These are phyloP conservation scores for Cottus gobio DNA, from an alignment of 2,113 vertebrate species.

Conservation along the genomic window DNA sequence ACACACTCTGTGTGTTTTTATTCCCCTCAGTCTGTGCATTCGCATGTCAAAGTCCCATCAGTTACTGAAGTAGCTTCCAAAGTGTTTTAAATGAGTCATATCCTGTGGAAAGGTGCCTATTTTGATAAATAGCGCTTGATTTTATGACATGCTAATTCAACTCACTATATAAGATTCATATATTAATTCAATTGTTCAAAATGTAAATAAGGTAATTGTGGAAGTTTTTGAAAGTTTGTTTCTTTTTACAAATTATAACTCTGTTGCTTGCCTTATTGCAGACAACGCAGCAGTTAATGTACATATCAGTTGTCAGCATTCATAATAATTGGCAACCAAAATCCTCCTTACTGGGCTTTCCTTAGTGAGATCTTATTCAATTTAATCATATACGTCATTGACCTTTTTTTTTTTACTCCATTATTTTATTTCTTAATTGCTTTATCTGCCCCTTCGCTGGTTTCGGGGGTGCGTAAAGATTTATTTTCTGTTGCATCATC, in stretches of 20 bases:
- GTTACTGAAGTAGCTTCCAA: background rate
- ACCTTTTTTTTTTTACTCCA: slow-evolving; percentile 39
- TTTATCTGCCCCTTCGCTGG: slow-evolving; percentile 42
- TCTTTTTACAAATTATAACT: slow-evolving; percentile 7
- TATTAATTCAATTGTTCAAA: slow-evolving; percentile 25
- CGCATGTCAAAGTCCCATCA: background rate
- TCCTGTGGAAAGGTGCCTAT: slow-evolving; percentile 50
- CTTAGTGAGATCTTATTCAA: slow-evolving; percentile 19
- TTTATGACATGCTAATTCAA: slow-evolving; percentile 20
- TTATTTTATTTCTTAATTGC: slow-evolving; percentile 38
- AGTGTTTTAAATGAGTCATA: background rate
- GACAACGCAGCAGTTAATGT: slow-evolving; percentile 18
- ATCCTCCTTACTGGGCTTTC: slow-evolving; percentile 13
- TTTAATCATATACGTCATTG: slow-evolving; percentile 50
- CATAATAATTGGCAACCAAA: slow-evolving; percentile 31
- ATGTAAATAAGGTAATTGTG: slow-evolving; percentile 17
- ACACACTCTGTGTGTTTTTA: background rate
- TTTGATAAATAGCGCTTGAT: background rate
- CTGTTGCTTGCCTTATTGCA: slow-evolving; percentile 15
- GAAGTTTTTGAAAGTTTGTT: slow-evolving; percentile 8
- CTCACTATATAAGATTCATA: slow-evolving; percentile 3
- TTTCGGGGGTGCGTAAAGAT: slow-evolving; percentile 34
- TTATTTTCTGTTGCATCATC: slow-evolving; percentile 40
- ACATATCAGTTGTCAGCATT: slow-evolving; percentile 34
- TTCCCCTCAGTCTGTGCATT: background rate